A percentile compares a stretch with the other conserved stretches of the same genome.
These are phyloP conservation scores for Podocnemis expansa DNA, from an alignment of 2,113 vertebrate species.

Conservation along the genomic window DNA sequence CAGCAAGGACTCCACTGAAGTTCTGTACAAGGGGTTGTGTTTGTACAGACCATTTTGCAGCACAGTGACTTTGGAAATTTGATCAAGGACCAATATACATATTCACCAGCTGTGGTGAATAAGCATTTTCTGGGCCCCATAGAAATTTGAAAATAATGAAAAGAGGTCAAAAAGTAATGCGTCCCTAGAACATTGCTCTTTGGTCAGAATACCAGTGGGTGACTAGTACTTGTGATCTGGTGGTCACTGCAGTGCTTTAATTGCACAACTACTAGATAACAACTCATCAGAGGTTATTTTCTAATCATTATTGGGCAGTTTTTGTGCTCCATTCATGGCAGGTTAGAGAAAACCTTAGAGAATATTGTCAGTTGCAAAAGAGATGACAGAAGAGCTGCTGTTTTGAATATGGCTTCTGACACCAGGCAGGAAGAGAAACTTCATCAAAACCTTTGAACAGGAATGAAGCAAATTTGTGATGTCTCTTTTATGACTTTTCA, in stretches of 20 bases:
- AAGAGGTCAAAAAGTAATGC: not conserved
- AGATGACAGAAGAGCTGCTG: not conserved
- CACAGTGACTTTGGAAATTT: not conserved
- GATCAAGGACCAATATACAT: not conserved
- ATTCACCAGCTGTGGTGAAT: not conserved
- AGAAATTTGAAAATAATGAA: not conserved
- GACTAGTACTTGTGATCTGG: not conserved
- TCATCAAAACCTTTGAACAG: not conserved
- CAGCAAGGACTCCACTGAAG: fast-evolving
- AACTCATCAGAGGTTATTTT: not conserved
- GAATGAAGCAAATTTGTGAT: not conserved
- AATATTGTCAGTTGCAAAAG: not conserved
- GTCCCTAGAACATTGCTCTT: not conserved
- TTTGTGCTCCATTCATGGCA: not conserved
- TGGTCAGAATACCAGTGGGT: not conserved
- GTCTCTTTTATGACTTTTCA: not conserved
- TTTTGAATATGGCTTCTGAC: not conserved
- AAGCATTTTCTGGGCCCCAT: not conserved
- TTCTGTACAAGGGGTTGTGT: fast-evolving
- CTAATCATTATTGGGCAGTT: not conserved
- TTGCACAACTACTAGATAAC: not conserved
- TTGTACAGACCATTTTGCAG: fast-evolving
- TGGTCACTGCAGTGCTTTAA: not conserved
- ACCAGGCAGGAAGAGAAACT: not conserved
- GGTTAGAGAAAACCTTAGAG: not conserved